phyloP scores from a whole-genome alignment of 2,888 invertebrate genomes.

The Blera fallax region DNA sequence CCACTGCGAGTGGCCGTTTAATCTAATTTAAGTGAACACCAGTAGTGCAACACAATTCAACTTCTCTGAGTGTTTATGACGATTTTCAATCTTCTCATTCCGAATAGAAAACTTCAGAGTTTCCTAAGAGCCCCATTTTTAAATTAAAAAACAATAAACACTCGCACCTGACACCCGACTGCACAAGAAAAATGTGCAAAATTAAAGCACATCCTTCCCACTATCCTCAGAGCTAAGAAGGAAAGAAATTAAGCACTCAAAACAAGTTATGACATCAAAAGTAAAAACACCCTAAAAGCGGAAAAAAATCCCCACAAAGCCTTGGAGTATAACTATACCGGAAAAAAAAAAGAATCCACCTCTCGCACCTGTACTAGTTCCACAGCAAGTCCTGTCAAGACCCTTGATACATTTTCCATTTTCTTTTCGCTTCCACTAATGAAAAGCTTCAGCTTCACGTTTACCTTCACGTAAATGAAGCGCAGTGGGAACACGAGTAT shows the following conservation, averaged over 20 bases:
- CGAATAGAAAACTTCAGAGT: no score
- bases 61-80: no score
- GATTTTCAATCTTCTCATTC: no score
- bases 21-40: no score
- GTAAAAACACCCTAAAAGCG: neutral
- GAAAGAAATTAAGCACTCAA: slow-evolving; percentile 36
- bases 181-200: no score
- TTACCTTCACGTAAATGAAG: slow-evolving; percentile 25
- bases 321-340: neutral
- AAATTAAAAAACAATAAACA: no score
- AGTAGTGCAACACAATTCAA: no score
- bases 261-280: slow-evolving; percentile 40
- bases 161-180: no score
- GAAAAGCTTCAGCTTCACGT: slow-evolving; percentile 34
- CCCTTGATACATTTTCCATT: slow-evolving; percentile 1
- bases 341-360: neutral
- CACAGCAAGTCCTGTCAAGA: slow-evolving; percentile 19
- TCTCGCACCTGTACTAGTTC: neutral
- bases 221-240: neutral
- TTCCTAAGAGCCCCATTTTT: no score
- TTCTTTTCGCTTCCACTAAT: slow-evolving; percentile 33
- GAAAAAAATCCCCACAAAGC: neutral
- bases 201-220: neutral
- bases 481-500: slow-evolving; percentile 11
- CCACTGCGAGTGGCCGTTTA: no score